Base-by-base conservation (phyloP, 2,888 invertebrate genomes). In the Protophormia terraenovae region DNA sequence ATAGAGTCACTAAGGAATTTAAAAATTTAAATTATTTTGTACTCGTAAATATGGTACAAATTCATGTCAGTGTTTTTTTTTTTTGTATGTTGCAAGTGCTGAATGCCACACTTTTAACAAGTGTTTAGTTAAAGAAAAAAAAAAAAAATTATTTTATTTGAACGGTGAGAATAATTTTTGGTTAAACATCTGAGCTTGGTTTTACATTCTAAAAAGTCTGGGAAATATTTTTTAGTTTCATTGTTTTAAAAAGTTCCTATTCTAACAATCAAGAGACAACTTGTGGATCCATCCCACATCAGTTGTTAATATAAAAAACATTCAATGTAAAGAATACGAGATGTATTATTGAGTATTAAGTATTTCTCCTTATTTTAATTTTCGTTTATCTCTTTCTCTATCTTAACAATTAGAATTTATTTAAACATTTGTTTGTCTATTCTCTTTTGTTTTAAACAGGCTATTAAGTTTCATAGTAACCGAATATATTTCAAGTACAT, bases 51-150 rank as follows among this genome's bases (percentile, higher is more conserved):
- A 27, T 66, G 41, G 7, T 66, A 41, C 16, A 66, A 45, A 66
- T 41, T 27, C 27, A 66, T 66, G 45, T 66, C n/a, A n/a, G 22
- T 7, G 3, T 12, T 24, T 24, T 41, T 29, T 7, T 53, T 24
- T 53, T 24, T 53, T 47, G 19, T n/a, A n/a, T n/a, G 12, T 60
- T 64, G 62, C 62, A 64, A 45, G 66, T 45, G 66, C 14, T 45
- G 66, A 27, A 66, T 66, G 41, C 41, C 27, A 66, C 66, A 66
- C 24, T 66, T 64, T n/a, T 66, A 66, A 16, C 27, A 45, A 41
- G 24, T 45, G 24, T 66, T 45, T 45, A n/a, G 8, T 10, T 16
- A 45, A 7, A 16, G 22, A 27, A n/a, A n/a, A n/a, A n/a, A n/a
- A n/a, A n/a, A n/a, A n/a, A n/a, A n/a, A n/a, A n/a, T 3, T 41